Base-by-base conservation (phyloP, 2,797 vertebrate genomes). In the Neosalanx taihuensis region DNA sequence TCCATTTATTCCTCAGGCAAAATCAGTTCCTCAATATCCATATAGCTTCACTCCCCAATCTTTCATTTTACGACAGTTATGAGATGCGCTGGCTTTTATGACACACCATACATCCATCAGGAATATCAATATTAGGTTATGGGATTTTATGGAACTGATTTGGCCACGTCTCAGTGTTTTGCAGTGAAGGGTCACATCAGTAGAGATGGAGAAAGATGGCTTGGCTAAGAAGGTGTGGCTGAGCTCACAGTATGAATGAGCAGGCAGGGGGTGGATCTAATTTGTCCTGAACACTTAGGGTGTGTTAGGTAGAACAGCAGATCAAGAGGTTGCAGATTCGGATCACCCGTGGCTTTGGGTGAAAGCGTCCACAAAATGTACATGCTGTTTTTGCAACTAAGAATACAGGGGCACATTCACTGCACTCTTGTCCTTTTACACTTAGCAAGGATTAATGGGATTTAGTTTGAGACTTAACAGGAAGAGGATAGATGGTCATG, bases 111-210 rank as follows among this genome's bases (percentile, higher is more conserved):
- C 78, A 82, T 79, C 74, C 76, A 64, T 79, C 7, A 72, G 57
- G 82, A 77, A 83, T 67, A 75, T 88, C 84, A 76, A 82, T 88
- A 84, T 74, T 18, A 64, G 68, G 80, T 57, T 79, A 71, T 72
- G 30, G 72, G 69, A 73, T 29, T 49, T 68, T 71, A 62, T 71
- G 75, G 23, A 61, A 66, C 71, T 69, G 71, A 79, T 72, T 83
- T 64, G 66, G 63, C 72, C 75, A 74, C 53, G 29, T 51, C 33
- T 46, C 12, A 60, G 67, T 74, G 57, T 10, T 70, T 69, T 70
- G 65, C 77, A 69, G 76, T 61, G 72, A 76, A 76, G 70, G 75
- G 73, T 83, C 65, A 73, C 76, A 64, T 75, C 75, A 63, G 64
- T 5, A 72, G 75, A 41, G 72, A 67, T 33, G 78, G 62, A 59